These are phyloP conservation scores for Entomobrya proxima DNA, from an alignment of 2,888 invertebrate species.

Conservation along the genomic window DNA sequence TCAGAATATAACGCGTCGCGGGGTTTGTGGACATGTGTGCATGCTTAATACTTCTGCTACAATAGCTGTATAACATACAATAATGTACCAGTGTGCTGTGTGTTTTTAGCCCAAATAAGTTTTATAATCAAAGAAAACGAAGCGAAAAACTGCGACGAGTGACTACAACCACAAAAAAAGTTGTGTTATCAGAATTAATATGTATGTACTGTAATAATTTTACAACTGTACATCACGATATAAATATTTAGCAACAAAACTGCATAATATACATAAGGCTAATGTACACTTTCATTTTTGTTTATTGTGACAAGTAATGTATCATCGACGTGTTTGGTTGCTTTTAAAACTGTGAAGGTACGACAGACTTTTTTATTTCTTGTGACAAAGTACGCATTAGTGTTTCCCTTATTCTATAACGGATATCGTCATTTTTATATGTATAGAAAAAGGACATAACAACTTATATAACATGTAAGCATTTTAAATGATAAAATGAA, in stretches of 20 bases:
- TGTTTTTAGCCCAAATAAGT: slow-evolving; percentile 43
- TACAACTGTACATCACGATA: slow-evolving; percentile 24
- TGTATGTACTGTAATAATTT: slow-evolving; percentile 3
- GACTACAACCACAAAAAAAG: slow-evolving; percentile 10
- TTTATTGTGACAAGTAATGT: no score
- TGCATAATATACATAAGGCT: neutral
- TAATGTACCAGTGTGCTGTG: neutral
- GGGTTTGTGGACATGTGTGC: neutral
- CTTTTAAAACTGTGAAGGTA: no score
- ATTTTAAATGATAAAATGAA: neutral
- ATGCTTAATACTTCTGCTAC: no score
- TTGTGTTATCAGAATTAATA: slow-evolving; percentile 24
- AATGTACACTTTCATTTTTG: no score
- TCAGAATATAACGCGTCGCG: neutral
- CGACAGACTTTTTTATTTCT: neutral
- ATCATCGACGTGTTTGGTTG: no score
- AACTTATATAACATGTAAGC: neutral
- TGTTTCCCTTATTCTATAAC: neutral
- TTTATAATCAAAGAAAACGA: slow-evolving; percentile 36
- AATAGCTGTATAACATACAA: no score
- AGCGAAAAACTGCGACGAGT: neutral
- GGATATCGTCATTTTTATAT: neutral
- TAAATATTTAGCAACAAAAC: neutral
- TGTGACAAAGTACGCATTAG: neutral
- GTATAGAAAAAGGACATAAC: neutral